Evolutionary conservation across 2,113 vertebrate genomes (phyloP).

Genomic region (Gambusia affinis): DNA sequence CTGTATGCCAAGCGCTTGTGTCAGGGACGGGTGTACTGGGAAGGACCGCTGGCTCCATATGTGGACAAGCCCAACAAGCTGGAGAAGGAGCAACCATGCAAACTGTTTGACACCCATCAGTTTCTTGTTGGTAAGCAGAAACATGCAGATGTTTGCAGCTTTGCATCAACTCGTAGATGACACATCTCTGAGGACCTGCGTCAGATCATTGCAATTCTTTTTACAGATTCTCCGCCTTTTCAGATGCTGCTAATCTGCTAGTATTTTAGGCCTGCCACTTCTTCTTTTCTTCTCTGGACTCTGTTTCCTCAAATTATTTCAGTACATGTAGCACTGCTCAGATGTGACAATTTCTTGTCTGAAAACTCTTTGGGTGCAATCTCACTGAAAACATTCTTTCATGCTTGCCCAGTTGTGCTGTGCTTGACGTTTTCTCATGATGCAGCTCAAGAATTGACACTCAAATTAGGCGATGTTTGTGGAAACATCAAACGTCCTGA

Average conservation of each 20-base stretch:
- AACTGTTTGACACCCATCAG: conserved; percentile 95
- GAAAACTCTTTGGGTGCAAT: background rate
- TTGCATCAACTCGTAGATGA: background rate
- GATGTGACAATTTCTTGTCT: background rate
- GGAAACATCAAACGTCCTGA: background rate
- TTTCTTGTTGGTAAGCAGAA: conserved; percentile 88
- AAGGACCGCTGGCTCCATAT: conserved; percentile 88
- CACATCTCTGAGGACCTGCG: background rate
- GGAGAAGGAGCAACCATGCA: conserved; percentile 93
- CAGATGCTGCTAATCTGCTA: background rate
- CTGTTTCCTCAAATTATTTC: conserved; percentile 1
- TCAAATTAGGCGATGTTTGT: background rate
- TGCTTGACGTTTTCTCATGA: background rate
- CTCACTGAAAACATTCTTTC: background rate
- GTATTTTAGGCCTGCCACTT: background rate
- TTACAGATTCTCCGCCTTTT: background rate
- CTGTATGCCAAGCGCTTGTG: conserved; percentile 96
- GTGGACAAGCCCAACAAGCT: conserved; percentile 93
- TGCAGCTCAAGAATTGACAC: background rate
- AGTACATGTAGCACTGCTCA: background rate
- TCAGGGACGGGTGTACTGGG: conserved; percentile 95
- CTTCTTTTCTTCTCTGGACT: background rate
- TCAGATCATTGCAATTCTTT: background rate
- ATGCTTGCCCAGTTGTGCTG: background rate
- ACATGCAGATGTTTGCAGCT: background rate